Conservation (phyloP, 2,797 vertebrate genomes). For the Sebastes iracundus region DNA sequence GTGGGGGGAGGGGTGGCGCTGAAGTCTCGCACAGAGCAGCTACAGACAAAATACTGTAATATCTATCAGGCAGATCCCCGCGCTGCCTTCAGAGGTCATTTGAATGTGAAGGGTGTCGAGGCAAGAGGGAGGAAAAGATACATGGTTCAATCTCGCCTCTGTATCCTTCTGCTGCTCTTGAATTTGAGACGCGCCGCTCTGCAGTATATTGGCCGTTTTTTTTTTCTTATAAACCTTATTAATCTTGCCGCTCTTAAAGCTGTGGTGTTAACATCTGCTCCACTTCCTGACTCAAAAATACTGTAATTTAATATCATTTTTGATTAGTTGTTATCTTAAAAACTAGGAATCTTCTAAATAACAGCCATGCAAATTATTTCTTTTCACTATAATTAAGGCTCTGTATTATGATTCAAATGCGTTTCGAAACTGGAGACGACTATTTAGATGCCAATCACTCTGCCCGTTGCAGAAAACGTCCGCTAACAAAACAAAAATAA, state of each 20-base stretch:
- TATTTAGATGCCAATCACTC: slow-evolving; percentile 49
- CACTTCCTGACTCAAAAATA: slow-evolving; percentile 15
- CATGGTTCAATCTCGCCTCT: slow-evolving; percentile 34
- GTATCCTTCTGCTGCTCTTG: slow-evolving; percentile 37
- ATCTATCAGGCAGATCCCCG: slow-evolving; percentile 59
- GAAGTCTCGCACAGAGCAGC: slow-evolving; percentile 53
- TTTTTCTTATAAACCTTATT: slow-evolving; percentile 35
- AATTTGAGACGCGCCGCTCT: slow-evolving; percentile 27
- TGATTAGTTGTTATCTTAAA: slow-evolving; percentile 13
- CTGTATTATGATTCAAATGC: slow-evolving; percentile 32
- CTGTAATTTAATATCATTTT: slow-evolving; percentile 24
- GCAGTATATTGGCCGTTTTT: slow-evolving; percentile 16
- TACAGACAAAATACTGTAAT: slow-evolving; percentile 73
- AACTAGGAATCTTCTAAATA: slow-evolving; percentile 20
- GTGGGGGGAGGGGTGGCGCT: slow-evolving; percentile 52
- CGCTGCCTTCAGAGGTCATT: slow-evolving; percentile 70
- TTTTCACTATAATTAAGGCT: slow-evolving; percentile 47
- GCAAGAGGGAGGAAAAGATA: slow-evolving; percentile 39
- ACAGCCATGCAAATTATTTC: slow-evolving; percentile 30
- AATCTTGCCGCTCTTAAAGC: slow-evolving; percentile 30
- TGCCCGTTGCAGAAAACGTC: slow-evolving; percentile 3
- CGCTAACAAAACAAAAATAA: slow-evolving; percentile 31
- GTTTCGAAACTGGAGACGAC: slow-evolving; percentile 17
- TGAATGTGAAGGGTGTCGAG: slow-evolving; percentile 65
- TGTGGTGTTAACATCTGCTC: slow-evolving; percentile 36